phyloP scores from a whole-genome alignment of 1,140 invertebrate species.

The Drosophila mayri region DNA sequence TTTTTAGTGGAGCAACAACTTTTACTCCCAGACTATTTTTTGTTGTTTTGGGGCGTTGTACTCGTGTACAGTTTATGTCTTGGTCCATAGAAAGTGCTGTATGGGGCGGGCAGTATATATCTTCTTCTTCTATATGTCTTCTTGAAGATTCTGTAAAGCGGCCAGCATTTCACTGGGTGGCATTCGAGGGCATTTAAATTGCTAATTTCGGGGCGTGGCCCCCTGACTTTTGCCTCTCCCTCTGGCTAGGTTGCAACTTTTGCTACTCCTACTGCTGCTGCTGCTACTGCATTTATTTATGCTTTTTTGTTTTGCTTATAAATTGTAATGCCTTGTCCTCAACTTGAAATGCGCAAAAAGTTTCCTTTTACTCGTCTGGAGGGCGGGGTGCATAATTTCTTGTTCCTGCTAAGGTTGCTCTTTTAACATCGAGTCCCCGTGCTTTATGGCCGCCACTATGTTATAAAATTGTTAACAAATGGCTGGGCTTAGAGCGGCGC shows the following conservation, averaged over 20 bases:
- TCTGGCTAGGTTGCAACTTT: slow-evolving; percentile 18
- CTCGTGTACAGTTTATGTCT: slow-evolving; percentile 28
- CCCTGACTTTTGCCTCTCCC: slow-evolving; percentile 29
- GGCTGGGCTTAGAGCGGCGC: slow-evolving; percentile 14
- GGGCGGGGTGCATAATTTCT: slow-evolving; percentile 48
- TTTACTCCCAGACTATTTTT: slow-evolving; percentile 38
- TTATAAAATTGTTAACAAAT: slow-evolving; percentile 51
- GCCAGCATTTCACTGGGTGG: slow-evolving; percentile 26
- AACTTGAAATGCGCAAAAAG: slow-evolving; percentile 54
- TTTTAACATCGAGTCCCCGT: slow-evolving; percentile 20
- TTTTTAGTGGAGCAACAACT: slow-evolving; percentile 53
- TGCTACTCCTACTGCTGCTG: neutral
- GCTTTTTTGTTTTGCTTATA: slow-evolving; percentile 57
- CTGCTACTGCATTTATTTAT: slow-evolving; percentile 56
- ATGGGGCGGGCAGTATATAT: slow-evolving; percentile 13
- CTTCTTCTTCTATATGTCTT: slow-evolving; percentile 9
- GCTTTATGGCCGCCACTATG: slow-evolving; percentile 37
- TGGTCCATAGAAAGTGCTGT: slow-evolving; percentile 49
- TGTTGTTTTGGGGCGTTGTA: slow-evolving; percentile 17
- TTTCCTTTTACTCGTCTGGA: slow-evolving; percentile 29
- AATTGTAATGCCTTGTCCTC: slow-evolving; percentile 57
- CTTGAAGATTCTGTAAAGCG: slow-evolving; percentile 8
- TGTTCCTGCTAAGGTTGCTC: slow-evolving; percentile 21
- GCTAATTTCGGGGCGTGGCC: slow-evolving; percentile 55
- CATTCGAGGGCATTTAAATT: slow-evolving; percentile 51